Base-by-base conservation (phyloP, 1,140 invertebrate species). In the Ectropis grisescens region DNA sequence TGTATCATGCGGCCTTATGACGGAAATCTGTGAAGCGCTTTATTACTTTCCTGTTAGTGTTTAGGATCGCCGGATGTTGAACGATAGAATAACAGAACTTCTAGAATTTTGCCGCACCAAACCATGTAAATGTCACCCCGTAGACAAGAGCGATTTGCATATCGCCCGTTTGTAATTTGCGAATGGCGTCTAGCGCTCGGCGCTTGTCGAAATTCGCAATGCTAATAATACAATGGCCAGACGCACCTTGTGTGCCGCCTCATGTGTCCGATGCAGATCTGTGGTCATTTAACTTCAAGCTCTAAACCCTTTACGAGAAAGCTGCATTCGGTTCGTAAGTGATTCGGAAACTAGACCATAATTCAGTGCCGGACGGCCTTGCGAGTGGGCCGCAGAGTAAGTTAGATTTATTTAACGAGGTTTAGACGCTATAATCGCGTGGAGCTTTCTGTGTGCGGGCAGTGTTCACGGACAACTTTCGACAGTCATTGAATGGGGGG, bases 151-250 rank as follows among this genome's bases (percentile, higher is more conserved):
- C 52, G 33, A 70, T 74, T 74, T 68, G 58, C 66, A 74, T 74
- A 57, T 43, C 44, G 50, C 56, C 57, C 54, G 54, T 54, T 54
- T 59, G 51, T 66, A 53, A n/a, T 71, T 75, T 71, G 51, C 58
- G 44, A 56, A 62, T 47, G 46, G 44, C 56, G 42, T 64, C 58
- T 66, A 67, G 51, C 47, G 31, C 34, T 38, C 47, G 53, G 44
- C 51, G 56, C 47, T 64, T 72, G 65, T 65, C 58, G 58, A 71
- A 70, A 70, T 72, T 68, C 66, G 59, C 59, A 69, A 57, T 70
- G 60, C 66, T 65, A 68, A 66, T 69, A 67, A 67, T 68, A 70
- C 56, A 68, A 60, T 65, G 41, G 58, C 54, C 60, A 66, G 60
- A 75, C 65, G 55, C 55, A 70, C 58, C 60, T 67, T 53, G 47